These are phyloP conservation scores for Corynorhinus townsendii DNA, from an alignment of 2,113 vertebrate species.

Conservation along the genomic window DNA sequence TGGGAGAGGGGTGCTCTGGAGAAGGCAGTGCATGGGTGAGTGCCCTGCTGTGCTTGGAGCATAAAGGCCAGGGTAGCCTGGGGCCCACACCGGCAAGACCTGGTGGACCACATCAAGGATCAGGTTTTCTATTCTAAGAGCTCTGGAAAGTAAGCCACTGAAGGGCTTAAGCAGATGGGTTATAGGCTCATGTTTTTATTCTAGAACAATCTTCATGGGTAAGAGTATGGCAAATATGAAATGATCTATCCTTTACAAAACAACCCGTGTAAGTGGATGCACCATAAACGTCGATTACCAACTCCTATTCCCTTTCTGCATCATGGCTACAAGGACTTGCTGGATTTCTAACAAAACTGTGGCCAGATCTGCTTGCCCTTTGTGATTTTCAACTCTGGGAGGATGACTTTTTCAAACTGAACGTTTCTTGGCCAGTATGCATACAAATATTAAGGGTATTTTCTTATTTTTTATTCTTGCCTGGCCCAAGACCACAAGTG, in stretches of 20 bases:
- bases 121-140: background rate
- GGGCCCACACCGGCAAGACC: background rate
- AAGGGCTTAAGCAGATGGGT: background rate
- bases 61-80: fast-evolving
- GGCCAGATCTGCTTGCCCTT: background rate
- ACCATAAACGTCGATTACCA: background rate
- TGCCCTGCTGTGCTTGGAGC: background rate
- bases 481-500: background rate
- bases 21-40: background rate
- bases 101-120: background rate
- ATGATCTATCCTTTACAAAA: background rate
- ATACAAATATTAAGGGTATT: slow-evolving; percentile 23
- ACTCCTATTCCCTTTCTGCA: background rate
- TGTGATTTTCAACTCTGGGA: slow-evolving; percentile 30
- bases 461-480: slow-evolving; percentile 41
- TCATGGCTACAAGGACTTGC: background rate
- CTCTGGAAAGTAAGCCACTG: background rate
- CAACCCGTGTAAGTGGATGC: background rate
- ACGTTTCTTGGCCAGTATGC: background rate
- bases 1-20: background rate
- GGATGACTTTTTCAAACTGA: slow-evolving; percentile 24
- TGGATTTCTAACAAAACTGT: background rate
- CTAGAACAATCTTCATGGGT: background rate
- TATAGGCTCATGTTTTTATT: background rate
- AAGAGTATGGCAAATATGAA: background rate